Evolutionary conservation across 2,113 vertebrate species (phyloP).

Genomic region (Laticauda colubrina): DNA sequence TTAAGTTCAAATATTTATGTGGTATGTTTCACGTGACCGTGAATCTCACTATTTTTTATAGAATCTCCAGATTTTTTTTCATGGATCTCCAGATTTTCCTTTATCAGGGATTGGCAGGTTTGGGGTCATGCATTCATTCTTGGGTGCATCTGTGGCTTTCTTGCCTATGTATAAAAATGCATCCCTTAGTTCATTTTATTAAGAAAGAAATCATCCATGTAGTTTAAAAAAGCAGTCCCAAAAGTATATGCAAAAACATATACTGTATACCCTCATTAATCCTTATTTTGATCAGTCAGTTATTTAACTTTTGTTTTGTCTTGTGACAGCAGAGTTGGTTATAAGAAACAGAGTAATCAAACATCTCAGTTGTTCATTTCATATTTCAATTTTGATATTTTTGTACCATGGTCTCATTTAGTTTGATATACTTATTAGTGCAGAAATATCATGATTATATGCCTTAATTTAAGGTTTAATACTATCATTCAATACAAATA

Average conservation of each 20-base stretch:
- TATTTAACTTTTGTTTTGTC: background rate
- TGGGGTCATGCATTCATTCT: background rate
- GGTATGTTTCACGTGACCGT: too few relatives aligned
- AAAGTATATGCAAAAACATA: background rate
- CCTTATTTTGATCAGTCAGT: background rate
- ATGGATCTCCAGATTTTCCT: too few relatives aligned
- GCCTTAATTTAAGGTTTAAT: background rate
- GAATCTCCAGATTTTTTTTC: too few relatives aligned
- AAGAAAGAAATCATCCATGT: background rate
- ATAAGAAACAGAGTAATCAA: background rate
- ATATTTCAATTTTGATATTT: background rate
- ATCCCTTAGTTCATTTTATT: background rate
- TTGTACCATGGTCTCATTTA: background rate
- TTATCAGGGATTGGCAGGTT: too few relatives aligned
- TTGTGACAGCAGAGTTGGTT: background rate
- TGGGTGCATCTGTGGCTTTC: background rate
- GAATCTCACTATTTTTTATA: too few relatives aligned
- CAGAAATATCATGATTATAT: background rate
- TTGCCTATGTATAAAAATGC: background rate
- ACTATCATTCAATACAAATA: background rate
- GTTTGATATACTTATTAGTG: background rate
- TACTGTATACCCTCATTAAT: background rate
- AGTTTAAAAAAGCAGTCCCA: background rate
- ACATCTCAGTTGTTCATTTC: background rate
- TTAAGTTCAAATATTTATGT: too few relatives aligned